Base-by-base conservation (phyloP, 2,888 invertebrate species). In the Podabrus alpinus region DNA sequence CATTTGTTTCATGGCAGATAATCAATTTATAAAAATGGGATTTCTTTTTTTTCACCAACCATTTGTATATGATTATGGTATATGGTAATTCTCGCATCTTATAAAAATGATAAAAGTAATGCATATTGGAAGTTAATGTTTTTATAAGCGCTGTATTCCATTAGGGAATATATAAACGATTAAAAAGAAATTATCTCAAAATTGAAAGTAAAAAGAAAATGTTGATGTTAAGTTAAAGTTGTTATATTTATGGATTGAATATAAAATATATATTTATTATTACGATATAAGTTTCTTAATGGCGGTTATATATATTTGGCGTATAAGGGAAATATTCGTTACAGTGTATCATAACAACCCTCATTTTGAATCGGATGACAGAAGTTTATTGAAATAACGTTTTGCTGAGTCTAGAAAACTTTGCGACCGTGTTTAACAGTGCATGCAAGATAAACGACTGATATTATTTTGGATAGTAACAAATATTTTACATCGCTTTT, bases 311-410 rank as follows among this genome's bases (percentile, higher is more conserved):
- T 74, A 70, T 67, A 62, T 45, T 45, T 15, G 72, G 21, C 17
- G 19, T 67, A 76, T 59, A 71, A 68, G 78, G 78, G 78, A 82
- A 80, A 73, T 80, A 79, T 80, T 81, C 77, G 79, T 81, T 76
- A 77, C 82, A 81, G 77, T 79, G 78, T 79, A 80, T 80, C 78
- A 78, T 79, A 80, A 80, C 78, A 81, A 79, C 81, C 83, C 82
- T 74, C 79, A 82, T 82, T 82, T 83, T 82, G 80, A 81, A 81
- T 81, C 80, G 81, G 81, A 83, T 82, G 83, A 83, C 82, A 83
- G 81, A 82, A 82, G 83, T 82, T 82, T 83, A 83, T 83, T 83
- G 83, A 83, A 83, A 83, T 82, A 83, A 82, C 82, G 82, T 82
- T 83, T 80, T 81, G 82, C 82, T 83, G 83, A 82, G 81, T 82